Evolutionary conservation across 2,888 invertebrate genomes (phyloP).

Genomic region (Conistra vaccinii): DNA sequence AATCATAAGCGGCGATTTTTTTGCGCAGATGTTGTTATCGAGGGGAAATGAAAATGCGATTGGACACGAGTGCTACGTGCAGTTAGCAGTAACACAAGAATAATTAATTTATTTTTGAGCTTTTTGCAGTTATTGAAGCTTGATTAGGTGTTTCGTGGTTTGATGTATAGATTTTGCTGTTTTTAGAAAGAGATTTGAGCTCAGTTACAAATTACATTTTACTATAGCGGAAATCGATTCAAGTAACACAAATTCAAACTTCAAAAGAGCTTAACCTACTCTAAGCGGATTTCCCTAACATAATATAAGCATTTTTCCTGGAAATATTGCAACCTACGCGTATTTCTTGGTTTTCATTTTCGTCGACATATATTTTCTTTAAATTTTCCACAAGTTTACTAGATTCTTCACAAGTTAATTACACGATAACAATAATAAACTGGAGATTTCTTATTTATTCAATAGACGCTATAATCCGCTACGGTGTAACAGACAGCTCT

Average conservation of each 20-base stretch:
- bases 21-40: slow-evolving; percentile 34
- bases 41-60: slow-evolving; percentile 46
- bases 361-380: neutral
- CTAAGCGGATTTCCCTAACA: slow-evolving; percentile 9
- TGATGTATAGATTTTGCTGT: neutral
- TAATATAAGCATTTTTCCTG: slow-evolving; percentile 2
- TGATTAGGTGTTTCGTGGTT: neutral
- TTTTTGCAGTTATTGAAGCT: too few relatives aligned
- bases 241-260: neutral
- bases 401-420: slow-evolving; percentile 7
- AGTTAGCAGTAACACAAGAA: slow-evolving; percentile 2
- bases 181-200: neutral
- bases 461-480: neutral
- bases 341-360: slow-evolving; percentile 12
- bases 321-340: slow-evolving; percentile 17
- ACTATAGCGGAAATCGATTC: neutral
- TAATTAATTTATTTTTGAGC: slow-evolving; percentile 4
- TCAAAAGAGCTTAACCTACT: neutral
- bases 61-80: slow-evolving; percentile 28
- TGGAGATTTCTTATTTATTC: slow-evolving; percentile 6
- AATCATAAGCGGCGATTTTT: slow-evolving; percentile 58
- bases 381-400: neutral
- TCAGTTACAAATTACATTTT: neutral
- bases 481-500: slow-evolving; percentile 51
- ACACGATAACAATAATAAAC: neutral